These are phyloP conservation scores for Contarinia nasturtii DNA, from an alignment of 1,140 invertebrate species.

Conservation along the genomic window DNA sequence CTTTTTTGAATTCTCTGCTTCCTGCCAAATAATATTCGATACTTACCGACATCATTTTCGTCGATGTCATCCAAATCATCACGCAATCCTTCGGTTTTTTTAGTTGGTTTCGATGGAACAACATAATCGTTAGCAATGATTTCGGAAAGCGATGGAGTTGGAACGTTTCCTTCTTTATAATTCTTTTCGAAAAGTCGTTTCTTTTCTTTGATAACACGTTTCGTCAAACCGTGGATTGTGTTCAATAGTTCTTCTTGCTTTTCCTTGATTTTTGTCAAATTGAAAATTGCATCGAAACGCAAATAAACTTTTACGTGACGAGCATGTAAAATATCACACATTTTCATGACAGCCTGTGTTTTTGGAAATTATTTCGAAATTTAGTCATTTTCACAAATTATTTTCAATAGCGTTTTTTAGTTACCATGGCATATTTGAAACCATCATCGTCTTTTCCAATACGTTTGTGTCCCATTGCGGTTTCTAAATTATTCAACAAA, in stretches of 20 bases:
- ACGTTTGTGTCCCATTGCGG: constrained; percentile 48
- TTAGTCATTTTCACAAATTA: no score
- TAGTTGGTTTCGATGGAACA: constrained; percentile 13
- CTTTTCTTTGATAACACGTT: constrained; percentile 37
- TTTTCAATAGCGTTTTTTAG: no score
- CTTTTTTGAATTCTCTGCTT: no score
- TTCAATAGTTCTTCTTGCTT: constrained; percentile 35
- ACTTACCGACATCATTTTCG: constrained; percentile 44
- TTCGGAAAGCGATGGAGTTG: constrained; percentile 17
- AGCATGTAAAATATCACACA: constrained; percentile 51
- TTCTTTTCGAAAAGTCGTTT: constrained; percentile 29
- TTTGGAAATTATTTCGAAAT: no score
- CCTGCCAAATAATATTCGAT: not conserved
- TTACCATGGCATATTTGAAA: constrained; percentile 48
- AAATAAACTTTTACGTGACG: constrained; percentile 40
- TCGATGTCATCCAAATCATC: constrained; percentile 54
- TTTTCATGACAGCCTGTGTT: constrained; percentile 23
- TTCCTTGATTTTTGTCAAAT: constrained; percentile 33
- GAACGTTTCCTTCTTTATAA: constrained; percentile 25
- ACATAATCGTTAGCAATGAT: constrained; percentile 8
- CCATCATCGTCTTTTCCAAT: constrained; percentile 38
- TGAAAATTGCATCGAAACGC: constrained; percentile 36
- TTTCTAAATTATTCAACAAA: constrained; percentile 24
- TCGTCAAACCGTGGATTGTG: constrained; percentile 41
- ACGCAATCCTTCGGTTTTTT: constrained; percentile 29